Percentiles rank a stretch among this genome's conserved stretches.
Conservation (phyloP, 2,113 vertebrate genomes). For the Gambusia holbrooki region DNA sequence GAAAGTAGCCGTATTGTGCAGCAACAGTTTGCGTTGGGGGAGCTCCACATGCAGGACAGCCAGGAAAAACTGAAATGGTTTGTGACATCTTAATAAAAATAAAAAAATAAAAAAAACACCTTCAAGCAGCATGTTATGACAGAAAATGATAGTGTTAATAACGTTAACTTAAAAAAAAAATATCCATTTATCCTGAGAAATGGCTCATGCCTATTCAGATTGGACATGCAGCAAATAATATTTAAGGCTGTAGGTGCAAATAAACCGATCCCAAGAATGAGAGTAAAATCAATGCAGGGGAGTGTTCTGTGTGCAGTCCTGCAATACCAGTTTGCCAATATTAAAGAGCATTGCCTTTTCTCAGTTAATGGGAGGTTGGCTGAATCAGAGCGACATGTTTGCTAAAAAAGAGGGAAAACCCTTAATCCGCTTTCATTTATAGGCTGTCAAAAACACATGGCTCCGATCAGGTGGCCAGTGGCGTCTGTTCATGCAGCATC, state of each 20-base stretch:
- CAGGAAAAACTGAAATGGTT: too few relatives aligned
- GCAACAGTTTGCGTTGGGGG: background rate
- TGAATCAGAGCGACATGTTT: slow-evolving; percentile 24
- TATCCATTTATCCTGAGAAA: too few relatives aligned
- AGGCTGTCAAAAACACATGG: slow-evolving; percentile 45
- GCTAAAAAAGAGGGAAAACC: background rate
- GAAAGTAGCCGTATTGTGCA: background rate
- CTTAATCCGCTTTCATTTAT: slow-evolving; percentile 7
- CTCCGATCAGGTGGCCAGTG: slow-evolving; percentile 47
- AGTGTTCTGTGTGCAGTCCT: slow-evolving; percentile 35
- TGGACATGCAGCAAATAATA: too few relatives aligned
- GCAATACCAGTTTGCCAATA: slow-evolving; percentile 23
- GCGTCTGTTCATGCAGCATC: slow-evolving; percentile 55
- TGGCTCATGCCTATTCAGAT: too few relatives aligned
- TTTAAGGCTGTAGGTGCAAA: background rate
- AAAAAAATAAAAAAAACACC: too few relatives aligned
- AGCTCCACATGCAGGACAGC: background rate
- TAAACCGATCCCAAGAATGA: slow-evolving; percentile 33
- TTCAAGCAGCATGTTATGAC: too few relatives aligned
- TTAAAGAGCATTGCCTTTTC: slow-evolving; percentile 11
- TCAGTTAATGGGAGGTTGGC: background rate
- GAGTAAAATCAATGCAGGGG: slow-evolving; percentile 39
- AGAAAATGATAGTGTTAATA: too few relatives aligned
- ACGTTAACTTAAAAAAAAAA: too few relatives aligned
- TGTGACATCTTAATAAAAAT: too few relatives aligned